Conservation (phyloP, 2,113 vertebrate species). For the Onychostoma macrolepis region DNA sequence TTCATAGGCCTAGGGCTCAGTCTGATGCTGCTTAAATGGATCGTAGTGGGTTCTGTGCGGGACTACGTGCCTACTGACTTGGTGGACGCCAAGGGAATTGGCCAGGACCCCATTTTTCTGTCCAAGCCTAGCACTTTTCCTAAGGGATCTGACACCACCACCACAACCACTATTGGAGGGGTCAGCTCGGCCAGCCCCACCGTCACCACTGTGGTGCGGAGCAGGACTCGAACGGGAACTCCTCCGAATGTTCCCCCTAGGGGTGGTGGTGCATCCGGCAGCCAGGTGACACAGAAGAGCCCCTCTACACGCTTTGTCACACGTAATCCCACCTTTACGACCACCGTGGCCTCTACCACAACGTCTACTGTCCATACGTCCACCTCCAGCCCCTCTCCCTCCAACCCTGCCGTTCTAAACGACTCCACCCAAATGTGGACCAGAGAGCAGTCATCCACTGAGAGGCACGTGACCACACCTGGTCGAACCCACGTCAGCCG, state of each 20-base stretch:
- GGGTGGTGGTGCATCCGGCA: constrained; percentile 69
- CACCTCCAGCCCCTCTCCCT: constrained; percentile 68
- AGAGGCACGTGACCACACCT: constrained; percentile 65
- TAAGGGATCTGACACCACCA: constrained; percentile 77
- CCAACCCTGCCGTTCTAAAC: constrained; percentile 74
- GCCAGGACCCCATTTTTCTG: constrained; percentile 93
- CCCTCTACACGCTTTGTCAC: constrained; percentile 64
- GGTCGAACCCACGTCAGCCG: constrained; percentile 67
- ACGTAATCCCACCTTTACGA: constrained; percentile 60
- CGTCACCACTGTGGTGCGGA: constrained; percentile 51
- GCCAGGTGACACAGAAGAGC: constrained; percentile 74
- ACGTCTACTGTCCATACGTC: constrained; percentile 61
- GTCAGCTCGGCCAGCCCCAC: constrained; percentile 42
- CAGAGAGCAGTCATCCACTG: constrained; percentile 69
- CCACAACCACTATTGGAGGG: constrained; percentile 62
- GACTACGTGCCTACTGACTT: constrained; percentile 93
- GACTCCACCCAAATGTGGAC: constrained; percentile 78
- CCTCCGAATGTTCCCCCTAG: constrained; percentile 69
- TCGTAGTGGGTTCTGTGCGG: constrained; percentile 90
- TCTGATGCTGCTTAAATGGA: constrained; percentile 94
- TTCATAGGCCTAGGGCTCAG: constrained; percentile 91
- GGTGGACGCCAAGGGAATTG: constrained; percentile 90
- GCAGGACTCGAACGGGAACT: constrained; percentile 69
- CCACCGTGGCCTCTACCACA: constrained; percentile 56
- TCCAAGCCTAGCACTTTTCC: constrained; percentile 90